Evolutionary conservation across 2,888 invertebrate genomes (phyloP).

Genomic region (Periphyllus acericola): DNA sequence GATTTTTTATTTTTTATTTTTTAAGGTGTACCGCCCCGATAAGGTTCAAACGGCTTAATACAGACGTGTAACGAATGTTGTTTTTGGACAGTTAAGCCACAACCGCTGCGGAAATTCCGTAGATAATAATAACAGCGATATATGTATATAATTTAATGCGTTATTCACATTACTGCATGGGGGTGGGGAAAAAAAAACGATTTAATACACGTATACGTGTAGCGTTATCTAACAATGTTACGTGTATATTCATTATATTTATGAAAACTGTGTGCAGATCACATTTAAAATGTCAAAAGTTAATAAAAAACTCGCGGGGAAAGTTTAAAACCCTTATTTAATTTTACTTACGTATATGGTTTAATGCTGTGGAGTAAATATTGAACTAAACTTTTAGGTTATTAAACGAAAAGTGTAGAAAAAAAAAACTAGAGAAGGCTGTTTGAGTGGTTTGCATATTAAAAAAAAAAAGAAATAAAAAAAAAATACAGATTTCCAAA

Average conservation of each 20-base stretch:
- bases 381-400: background rate
- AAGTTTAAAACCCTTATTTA: slow-evolving; percentile 25
- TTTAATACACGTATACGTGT: background rate
- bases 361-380: background rate
- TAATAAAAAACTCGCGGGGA: background rate
- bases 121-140: slow-evolving; percentile 4
- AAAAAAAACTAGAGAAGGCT: background rate
- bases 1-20: background rate
- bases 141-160: too few species aligned
- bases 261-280: background rate
- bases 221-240: slow-evolving; percentile 17
- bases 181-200: background rate
- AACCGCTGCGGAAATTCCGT: background rate
- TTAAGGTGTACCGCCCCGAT: background rate
- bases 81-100: slow-evolving; percentile 32
- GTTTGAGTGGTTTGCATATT: background rate
- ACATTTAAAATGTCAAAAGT: slow-evolving; percentile 37
- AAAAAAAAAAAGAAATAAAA: background rate
- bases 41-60: slow-evolving; percentile 14
- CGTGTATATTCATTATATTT: background rate
- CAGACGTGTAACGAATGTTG: slow-evolving; percentile 29
- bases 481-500: background rate
- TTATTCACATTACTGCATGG: slow-evolving; percentile 1
- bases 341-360: background rate
- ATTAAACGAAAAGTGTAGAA: background rate